A percentile compares a stretch with the other conserved stretches of the same genome.
phyloP scores from a whole-genome alignment of 2,797 vertebrate species.

The Microhierax caerulescens region DNA sequence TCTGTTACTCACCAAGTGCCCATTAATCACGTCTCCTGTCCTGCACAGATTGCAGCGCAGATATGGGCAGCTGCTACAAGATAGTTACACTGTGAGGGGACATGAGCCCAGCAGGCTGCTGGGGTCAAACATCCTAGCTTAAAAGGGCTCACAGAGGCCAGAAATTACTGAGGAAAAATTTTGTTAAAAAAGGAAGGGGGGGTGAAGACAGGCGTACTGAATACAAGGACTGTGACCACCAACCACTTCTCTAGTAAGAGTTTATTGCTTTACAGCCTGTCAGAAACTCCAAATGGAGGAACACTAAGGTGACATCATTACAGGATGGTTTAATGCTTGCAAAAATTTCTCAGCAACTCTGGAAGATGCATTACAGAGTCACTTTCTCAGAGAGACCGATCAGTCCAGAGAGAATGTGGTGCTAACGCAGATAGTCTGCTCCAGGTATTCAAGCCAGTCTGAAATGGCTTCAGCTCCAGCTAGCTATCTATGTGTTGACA shows the following conservation, averaged over 20 bases:
- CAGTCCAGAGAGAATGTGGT: not conserved
- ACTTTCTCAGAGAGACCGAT: not conserved
- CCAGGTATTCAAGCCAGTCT: not conserved
- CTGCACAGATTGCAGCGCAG: not conserved
- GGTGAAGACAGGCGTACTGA: not conserved
- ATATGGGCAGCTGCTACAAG: not conserved
- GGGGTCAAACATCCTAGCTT: not conserved
- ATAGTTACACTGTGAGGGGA: not conserved
- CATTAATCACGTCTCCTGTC: conserved; percentile 18
- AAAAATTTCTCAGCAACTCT: not conserved
- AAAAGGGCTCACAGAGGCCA: not conserved
- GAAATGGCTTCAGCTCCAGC: not conserved
- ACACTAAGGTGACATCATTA: not conserved
- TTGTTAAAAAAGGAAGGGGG: fast-evolving
- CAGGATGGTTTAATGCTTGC: not conserved
- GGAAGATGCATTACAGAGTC: not conserved
- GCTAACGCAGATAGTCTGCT: not conserved
- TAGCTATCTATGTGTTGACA: not conserved
- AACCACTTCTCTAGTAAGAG: not conserved
- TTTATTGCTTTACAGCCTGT: not conserved
- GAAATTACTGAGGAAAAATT: not conserved
- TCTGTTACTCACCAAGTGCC: conserved; percentile 7
- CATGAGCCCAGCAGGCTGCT: not conserved
- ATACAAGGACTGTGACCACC: not conserved
- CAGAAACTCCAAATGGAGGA: not conserved